phyloP scores from a whole-genome alignment of 2,888 invertebrate genomes.

The Dromius quadrimaculatus region DNA sequence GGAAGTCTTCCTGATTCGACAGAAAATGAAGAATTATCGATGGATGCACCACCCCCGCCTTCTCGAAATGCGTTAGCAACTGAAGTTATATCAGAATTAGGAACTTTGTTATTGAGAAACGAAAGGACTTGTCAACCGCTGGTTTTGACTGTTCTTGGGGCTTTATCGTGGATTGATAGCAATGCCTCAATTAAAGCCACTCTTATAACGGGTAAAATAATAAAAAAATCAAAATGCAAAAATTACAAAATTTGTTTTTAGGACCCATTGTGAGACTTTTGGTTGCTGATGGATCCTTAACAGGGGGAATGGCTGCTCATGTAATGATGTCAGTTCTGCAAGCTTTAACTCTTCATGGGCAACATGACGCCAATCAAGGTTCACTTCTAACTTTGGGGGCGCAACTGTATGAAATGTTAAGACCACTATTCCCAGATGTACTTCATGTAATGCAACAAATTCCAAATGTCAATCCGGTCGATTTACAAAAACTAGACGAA shows the following conservation, averaged over 20 bases:
- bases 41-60: slow-evolving; percentile 75
- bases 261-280: slow-evolving; percentile 78
- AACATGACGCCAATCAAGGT: slow-evolving; percentile 90
- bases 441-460: slow-evolving; percentile 80
- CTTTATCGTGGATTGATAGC: slow-evolving; percentile 90
- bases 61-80: slow-evolving; percentile 69
- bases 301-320: slow-evolving; percentile 76
- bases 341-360: slow-evolving; percentile 87
- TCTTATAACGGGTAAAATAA: slow-evolving; percentile 77
- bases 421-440: slow-evolving; percentile 81
- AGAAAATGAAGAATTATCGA: slow-evolving; percentile 77
- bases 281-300: slow-evolving; percentile 73
- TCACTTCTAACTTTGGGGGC: slow-evolving; percentile 83
- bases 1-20: slow-evolving; percentile 72
- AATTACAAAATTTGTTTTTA: too few relatives aligned
- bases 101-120: slow-evolving; percentile 77
- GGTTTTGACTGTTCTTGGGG: slow-evolving; percentile 74
- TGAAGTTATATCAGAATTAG: slow-evolving; percentile 86
- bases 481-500: slow-evolving; percentile 88
- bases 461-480: slow-evolving; percentile 84
- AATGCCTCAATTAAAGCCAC: slow-evolving; percentile 85
- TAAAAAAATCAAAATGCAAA: too few relatives aligned
- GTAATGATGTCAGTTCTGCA: slow-evolving; percentile 83
- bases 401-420: slow-evolving; percentile 85
- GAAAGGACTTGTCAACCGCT: slow-evolving; percentile 75